phyloP scores from a whole-genome alignment of 2,888 invertebrate genomes.

The Priocnemis perturbator region DNA sequence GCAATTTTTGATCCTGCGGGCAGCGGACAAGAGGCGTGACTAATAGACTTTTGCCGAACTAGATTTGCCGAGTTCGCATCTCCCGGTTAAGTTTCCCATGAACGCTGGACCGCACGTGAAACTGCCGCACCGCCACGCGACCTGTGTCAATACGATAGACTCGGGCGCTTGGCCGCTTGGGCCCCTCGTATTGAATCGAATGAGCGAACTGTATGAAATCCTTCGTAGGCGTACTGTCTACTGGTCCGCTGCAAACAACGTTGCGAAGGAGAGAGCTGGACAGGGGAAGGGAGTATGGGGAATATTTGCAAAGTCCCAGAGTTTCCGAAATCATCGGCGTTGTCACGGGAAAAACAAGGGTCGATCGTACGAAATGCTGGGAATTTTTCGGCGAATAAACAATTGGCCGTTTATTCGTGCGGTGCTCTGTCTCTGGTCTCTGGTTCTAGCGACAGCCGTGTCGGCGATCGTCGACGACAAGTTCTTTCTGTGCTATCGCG shows the following conservation, averaged over 20 bases:
- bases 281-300: not conserved
- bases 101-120: constrained; percentile 42
- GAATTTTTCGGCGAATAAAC: constrained; percentile 43
- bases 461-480: not conserved
- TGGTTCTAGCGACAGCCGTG: not conserved
- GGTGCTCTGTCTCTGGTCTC: no score
- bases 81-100: constrained; percentile 49
- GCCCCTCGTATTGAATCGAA: constrained; percentile 39
- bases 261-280: constrained; percentile 8
- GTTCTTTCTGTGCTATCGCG: not conserved
- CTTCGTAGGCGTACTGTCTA: constrained; percentile 27
- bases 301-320: constrained; percentile 58
- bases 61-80: no score
- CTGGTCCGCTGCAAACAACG: not conserved
- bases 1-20: no score
- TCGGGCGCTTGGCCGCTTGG: no score
- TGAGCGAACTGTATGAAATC: constrained; percentile 46
- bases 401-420: not conserved
- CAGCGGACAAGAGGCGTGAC: no score
- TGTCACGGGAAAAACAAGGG: constrained; percentile 50
- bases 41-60: no score
- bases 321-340: constrained; percentile 50
- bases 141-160: constrained; percentile 68
- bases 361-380: constrained; percentile 39
- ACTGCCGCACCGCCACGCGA: constrained; percentile 59